A percentile compares a stretch with the other conserved stretches of the same genome.
Conservation (phyloP, 2,113 vertebrate genomes). For the Protobothrops flavoviridis region DNA sequence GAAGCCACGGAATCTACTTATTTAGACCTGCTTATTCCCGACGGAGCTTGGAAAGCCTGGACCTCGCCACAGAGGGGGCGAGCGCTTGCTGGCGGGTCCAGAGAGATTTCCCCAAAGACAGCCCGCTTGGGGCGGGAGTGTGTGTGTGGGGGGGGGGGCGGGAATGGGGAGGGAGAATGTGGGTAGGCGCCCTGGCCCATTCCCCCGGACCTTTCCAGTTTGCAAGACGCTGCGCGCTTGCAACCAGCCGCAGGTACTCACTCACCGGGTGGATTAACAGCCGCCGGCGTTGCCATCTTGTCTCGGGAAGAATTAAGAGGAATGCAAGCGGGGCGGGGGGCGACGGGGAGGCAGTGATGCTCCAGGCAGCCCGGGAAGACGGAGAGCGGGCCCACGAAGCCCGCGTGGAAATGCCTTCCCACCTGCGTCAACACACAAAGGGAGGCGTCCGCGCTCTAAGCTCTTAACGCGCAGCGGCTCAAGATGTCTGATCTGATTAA, state of each 20-base stretch:
- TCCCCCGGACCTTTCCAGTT: not conserved
- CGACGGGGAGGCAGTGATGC: not conserved
- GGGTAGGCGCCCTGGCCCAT: not conserved
- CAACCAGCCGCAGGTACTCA: not conserved
- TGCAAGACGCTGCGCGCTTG: not conserved
- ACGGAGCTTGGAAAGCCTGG: not conserved
- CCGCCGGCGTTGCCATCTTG: constrained; percentile 10
- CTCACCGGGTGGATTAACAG: constrained; percentile 10
- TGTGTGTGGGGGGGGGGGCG: rapidly evolving
- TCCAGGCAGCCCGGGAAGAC: not conserved
- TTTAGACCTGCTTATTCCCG: not conserved
- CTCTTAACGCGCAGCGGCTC: not conserved
- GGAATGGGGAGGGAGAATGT: too few relatives aligned
- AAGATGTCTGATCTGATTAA: not conserved
- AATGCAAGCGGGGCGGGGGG: not conserved
- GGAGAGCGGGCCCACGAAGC: not conserved
- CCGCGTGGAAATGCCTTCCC: not conserved
- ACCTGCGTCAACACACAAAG: not conserved
- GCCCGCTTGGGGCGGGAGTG: not conserved
- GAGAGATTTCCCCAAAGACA: not conserved
- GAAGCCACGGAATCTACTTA: not conserved
- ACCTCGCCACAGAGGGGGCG: not conserved
- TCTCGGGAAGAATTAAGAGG: not conserved
- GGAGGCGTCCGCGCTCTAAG: not conserved
- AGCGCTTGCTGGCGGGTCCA: not conserved